phyloP scores from a whole-genome alignment of 2,797 vertebrate genomes.

The Xyrichtys novacula region DNA sequence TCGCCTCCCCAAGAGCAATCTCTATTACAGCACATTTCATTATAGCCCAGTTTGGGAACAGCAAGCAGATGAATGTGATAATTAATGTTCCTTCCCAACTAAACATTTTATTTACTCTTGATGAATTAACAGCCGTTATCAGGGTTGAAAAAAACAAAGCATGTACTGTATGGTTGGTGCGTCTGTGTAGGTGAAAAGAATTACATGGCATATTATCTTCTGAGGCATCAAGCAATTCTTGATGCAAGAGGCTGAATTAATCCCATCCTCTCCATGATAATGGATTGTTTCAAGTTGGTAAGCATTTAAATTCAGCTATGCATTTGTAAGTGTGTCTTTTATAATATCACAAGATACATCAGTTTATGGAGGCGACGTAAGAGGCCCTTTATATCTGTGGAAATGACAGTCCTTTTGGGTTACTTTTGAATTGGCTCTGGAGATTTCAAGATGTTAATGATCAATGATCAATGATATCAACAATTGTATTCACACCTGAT shows the following conservation, averaged over 20 bases:
- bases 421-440: slow-evolving; percentile 29
- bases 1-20: slow-evolving; percentile 87
- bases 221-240: slow-evolving; percentile 82
- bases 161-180: slow-evolving; percentile 63
- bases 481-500: neutral
- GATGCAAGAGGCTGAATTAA: slow-evolving; percentile 85
- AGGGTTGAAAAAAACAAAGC: slow-evolving; percentile 64
- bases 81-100: slow-evolving; percentile 91
- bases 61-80: slow-evolving; percentile 89
- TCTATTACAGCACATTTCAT: slow-evolving; percentile 93
- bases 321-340: slow-evolving; percentile 81
- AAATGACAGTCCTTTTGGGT: slow-evolving; percentile 9
- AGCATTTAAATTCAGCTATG: slow-evolving; percentile 83
- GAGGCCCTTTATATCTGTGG: slow-evolving; percentile 42
- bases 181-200: slow-evolving; percentile 85
- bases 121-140: slow-evolving; percentile 87
- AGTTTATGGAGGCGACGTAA: slow-evolving; percentile 60
- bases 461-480: slow-evolving; percentile 14
- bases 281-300: slow-evolving; percentile 79
- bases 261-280: slow-evolving; percentile 82
- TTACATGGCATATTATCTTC: slow-evolving; percentile 89
- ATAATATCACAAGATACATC: slow-evolving; percentile 72
- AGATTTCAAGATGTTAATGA: slow-evolving; percentile 28
- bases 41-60: slow-evolving; percentile 90
- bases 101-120: slow-evolving; percentile 95